Conservation (phyloP, 2,888 invertebrate genomes). For the Macrosoma leucophasiata region DNA sequence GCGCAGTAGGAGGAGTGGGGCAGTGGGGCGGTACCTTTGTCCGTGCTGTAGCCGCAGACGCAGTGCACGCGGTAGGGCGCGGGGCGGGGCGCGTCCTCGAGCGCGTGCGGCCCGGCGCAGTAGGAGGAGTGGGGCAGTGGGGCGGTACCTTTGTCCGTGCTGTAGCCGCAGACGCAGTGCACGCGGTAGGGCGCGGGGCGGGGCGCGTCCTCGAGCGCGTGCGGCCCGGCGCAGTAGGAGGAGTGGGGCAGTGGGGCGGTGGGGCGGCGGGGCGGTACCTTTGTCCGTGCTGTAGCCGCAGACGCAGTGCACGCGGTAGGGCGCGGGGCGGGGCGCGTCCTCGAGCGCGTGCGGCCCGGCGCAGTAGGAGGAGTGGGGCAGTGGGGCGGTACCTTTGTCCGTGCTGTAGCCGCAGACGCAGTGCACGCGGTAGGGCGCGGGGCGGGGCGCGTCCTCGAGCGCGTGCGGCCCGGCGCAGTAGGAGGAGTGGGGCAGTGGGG, state of each 20-base stretch:
- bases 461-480: slow-evolving; percentile 83
- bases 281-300: slow-evolving; percentile 58
- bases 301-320: slow-evolving; percentile 82
- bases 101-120: too few relatives aligned
- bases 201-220: slow-evolving; percentile 75
- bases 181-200: slow-evolving; percentile 77
- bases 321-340: slow-evolving; percentile 74
- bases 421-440: slow-evolving; percentile 79
- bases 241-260: slow-evolving; percentile 84
- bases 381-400: slow-evolving; percentile 73
- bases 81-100: too few relatives aligned
- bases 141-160: slow-evolving; percentile 26
- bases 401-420: slow-evolving; percentile 79
- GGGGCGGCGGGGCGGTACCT: slow-evolving; percentile 82
- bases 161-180: slow-evolving; percentile 81
- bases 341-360: slow-evolving; percentile 81
- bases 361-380: slow-evolving; percentile 81
- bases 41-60: too few relatives aligned
- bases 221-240: slow-evolving; percentile 81
- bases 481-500: slow-evolving; percentile 84
- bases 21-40: too few relatives aligned
- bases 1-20: slow-evolving; percentile 81
- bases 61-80: too few relatives aligned
- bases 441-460: slow-evolving; percentile 68
- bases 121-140: not conserved